Evolutionary conservation across 2,113 vertebrate genomes (phyloP), one percentile per base, ranked within the genome.

Genomic region (Nibea albiflora): DNA sequence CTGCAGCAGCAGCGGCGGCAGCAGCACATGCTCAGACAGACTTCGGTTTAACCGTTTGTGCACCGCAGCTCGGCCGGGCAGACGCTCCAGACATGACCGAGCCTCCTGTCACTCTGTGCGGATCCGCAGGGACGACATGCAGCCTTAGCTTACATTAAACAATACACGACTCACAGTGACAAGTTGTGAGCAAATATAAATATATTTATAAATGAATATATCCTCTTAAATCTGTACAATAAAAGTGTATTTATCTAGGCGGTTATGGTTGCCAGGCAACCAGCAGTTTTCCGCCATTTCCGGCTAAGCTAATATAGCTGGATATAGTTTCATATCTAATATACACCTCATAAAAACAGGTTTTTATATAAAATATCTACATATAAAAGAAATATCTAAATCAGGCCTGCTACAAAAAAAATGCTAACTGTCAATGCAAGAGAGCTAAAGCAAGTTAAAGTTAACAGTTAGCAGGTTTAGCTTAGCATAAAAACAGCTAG

Each of bases 21-120:
- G 81, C 90, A 73, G 94, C 94, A 92, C 92, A 91, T 90, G 93
- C 94, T 92, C 92, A 91, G 78, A 90, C 72, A 66, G 69, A 71
- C 53, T 50, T 15, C 4, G 22, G 24, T 94, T 94, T 93, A 95
- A 95, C 94, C 77, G 2, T 87, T 93, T 90, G 28, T 46, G 16
- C 46, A 0, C 93, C 89, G 76, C 24, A 61, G 74, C 76, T 16
- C 53, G 57, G 72, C 5, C 35, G 35, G 16, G 49, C 44, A 49
- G 16, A 47, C 14, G 35, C 22, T 46, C 16, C 66, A 4, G 12
- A 2, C 3, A 11, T 14, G 9, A n/a, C 7, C 24, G 10, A 19
- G 9, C n/a, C 35, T 52, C 28, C 11, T 2, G 7, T 39, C 20
- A 1, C 19, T 63, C 24, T 60, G 46, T 17, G 20, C 12, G 16